These are phyloP conservation scores for Ispidina lecontei DNA, from an alignment of 2,797 vertebrate genomes.

Conservation along the genomic window DNA sequence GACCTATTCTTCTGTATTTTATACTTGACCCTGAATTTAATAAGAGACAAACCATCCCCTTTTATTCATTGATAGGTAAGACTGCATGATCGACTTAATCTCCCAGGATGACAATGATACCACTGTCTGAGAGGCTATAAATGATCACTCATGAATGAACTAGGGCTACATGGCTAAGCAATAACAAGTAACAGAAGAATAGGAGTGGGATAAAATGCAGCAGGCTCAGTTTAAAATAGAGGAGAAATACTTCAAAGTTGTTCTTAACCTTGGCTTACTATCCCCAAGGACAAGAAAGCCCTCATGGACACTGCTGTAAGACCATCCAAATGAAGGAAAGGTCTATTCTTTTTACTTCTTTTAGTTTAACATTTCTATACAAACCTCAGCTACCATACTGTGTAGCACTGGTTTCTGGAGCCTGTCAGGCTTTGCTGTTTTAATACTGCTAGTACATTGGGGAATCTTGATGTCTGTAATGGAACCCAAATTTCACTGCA, in stretches of 20 bases:
- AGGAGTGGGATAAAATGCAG: not conserved
- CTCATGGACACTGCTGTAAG: not conserved
- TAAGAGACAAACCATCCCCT: not conserved
- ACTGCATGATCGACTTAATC: not conserved
- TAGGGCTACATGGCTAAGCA: not conserved
- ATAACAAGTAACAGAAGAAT: not conserved
- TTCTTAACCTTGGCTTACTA: not conserved
- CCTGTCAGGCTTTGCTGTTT: not conserved
- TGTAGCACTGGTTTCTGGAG: not conserved
- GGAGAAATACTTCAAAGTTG: not conserved
- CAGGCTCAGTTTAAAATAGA: not conserved
- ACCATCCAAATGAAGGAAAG: not conserved
- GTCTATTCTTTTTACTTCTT: not conserved
- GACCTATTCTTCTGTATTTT: not conserved
- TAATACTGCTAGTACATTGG: not conserved
- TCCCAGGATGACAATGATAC: not conserved
- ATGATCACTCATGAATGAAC: conserved; percentile 31
- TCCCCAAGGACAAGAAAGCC: not conserved
- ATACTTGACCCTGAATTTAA: not conserved
- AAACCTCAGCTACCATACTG: not conserved
- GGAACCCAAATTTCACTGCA: conserved; percentile 8
- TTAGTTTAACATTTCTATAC: not conserved
- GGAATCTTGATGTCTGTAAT: not conserved
- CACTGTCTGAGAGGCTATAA: conserved; percentile 12
- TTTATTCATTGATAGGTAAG: not conserved